phyloP scores from a whole-genome alignment of 2,888 invertebrate genomes.

The Cerastoderma edule region DNA sequence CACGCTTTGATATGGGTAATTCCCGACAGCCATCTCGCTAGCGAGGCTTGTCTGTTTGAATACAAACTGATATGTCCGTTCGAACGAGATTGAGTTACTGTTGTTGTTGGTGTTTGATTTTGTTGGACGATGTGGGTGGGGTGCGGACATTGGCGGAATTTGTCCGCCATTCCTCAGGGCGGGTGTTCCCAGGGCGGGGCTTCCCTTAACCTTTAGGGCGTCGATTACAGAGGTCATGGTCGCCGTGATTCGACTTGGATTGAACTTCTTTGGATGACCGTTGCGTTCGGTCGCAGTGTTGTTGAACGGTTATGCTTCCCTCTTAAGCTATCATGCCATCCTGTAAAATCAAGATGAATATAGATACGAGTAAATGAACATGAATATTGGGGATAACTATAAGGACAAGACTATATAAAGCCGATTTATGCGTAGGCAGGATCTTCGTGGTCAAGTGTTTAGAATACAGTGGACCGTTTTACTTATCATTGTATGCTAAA shows the following conservation, averaged over 20 bases:
- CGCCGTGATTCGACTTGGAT: neutral
- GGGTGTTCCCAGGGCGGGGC: constrained; percentile 63
- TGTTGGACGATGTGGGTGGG: constrained; percentile 44
- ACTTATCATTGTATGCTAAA: no score
- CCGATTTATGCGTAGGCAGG: no score
- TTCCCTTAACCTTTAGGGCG: constrained; percentile 60
- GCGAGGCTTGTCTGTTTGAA: constrained; percentile 46
- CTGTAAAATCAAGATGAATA: neutral
- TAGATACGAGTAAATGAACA: neutral
- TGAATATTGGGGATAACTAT: neutral
- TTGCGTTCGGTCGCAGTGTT: no score
- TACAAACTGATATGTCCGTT: constrained; percentile 62
- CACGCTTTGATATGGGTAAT: constrained; percentile 50
- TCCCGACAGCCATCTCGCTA: constrained; percentile 34
- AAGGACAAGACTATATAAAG: no score
- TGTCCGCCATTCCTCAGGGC: constrained; percentile 54
- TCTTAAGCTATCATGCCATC: neutral
- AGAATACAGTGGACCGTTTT: no score
- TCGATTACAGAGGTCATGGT: constrained; percentile 49
- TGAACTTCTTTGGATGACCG: no score
- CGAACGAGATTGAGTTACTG: constrained; percentile 40
- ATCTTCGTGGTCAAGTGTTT: no score
- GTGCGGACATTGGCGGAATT: constrained; percentile 46
- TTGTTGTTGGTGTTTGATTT: no score
- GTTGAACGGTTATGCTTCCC: neutral